phyloP scores from a whole-genome alignment of 2,797 vertebrate species.

The Euphonia xanthogaster region DNA sequence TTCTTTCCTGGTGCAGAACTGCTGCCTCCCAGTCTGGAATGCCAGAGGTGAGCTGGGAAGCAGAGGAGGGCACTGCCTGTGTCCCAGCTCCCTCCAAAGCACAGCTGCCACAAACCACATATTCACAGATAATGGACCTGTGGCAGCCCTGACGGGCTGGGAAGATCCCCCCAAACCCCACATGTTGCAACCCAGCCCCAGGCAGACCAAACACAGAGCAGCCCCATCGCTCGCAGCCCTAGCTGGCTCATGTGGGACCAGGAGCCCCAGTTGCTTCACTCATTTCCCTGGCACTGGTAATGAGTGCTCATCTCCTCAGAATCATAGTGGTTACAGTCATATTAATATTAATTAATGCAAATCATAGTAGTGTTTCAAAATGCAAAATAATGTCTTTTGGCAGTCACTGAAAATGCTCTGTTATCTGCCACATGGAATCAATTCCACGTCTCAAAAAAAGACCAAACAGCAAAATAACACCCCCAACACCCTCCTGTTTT shows the following conservation, averaged over 20 bases:
- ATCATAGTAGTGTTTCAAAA: neutral
- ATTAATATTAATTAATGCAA: constrained; percentile 26
- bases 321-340: neutral
- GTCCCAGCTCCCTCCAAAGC: neutral
- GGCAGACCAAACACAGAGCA: neutral
- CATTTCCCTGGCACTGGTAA: neutral
- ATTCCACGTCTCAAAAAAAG: neutral
- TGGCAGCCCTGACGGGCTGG: fast-evolving
- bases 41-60: neutral
- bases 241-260: fast-evolving
- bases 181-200: fast-evolving
- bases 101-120: neutral
- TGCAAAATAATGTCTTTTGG: constrained; percentile 3
- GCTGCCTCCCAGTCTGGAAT: too few species aligned
- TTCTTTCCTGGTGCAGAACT: neutral
- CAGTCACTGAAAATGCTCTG: neutral
- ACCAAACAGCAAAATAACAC: neutral
- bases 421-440: neutral
- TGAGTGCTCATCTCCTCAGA: neutral
- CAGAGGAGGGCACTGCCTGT: fast-evolving
- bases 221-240: fast-evolving
- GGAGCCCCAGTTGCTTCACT: neutral
- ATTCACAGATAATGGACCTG: fast-evolving
- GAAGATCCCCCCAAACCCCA: neutral
- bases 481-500: neutral